Conservation (phyloP, 2,113 vertebrate species). For the Python bivittatus region DNA sequence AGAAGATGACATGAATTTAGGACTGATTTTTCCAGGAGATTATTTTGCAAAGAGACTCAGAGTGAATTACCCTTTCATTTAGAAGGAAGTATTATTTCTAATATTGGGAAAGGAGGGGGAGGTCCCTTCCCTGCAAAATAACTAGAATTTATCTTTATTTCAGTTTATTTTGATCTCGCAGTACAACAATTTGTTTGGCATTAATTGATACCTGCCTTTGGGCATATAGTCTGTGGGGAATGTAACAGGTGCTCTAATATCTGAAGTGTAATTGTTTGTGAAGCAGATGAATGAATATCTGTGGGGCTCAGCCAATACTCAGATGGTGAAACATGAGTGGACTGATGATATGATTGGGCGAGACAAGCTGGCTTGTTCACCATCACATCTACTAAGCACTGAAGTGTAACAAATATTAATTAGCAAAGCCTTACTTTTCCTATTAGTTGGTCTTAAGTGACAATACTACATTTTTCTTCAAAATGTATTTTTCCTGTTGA, state of each 20-base stretch:
- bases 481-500: constrained; percentile 41
- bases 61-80: neutral
- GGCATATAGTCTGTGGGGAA: constrained; percentile 57
- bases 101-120: neutral
- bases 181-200: constrained; percentile 66
- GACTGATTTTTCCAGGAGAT: neutral
- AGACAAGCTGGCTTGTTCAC: constrained; percentile 63
- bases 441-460: constrained; percentile 50
- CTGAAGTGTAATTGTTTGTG: constrained; percentile 74
- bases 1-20: neutral
- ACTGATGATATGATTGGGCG: constrained; percentile 67
- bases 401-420: constrained; percentile 75
- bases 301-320: constrained; percentile 67
- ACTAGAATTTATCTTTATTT: constrained; percentile 7
- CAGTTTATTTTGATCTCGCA: constrained; percentile 53
- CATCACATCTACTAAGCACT: constrained; percentile 55
- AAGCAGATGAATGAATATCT: constrained; percentile 75
- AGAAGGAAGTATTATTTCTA: neutral
- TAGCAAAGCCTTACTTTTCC: constrained; percentile 63
- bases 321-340: constrained; percentile 68
- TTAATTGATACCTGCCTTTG: constrained; percentile 72
- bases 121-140: neutral
- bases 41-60: neutral
- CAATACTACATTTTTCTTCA: constrained; percentile 41
- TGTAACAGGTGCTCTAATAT: constrained; percentile 75